Percentiles rank a stretch among this genome's conserved stretches.
Conservation (phyloP, 2,888 invertebrate species). For the Megalurothrips usitatus region DNA sequence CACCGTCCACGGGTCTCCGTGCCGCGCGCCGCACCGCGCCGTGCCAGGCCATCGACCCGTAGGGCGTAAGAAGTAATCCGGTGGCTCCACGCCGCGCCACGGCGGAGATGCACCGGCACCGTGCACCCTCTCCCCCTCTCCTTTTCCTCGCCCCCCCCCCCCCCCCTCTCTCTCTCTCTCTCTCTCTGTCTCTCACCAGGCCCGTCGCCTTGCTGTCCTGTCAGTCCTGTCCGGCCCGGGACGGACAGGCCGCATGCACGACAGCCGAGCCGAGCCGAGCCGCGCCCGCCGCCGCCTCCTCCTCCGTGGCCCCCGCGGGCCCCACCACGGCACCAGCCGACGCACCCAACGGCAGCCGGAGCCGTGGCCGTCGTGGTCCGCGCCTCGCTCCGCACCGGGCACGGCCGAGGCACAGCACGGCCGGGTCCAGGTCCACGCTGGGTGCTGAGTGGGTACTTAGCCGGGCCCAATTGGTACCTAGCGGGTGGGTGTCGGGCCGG, state of each 20-base stretch:
- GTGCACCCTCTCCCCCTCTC: not conserved
- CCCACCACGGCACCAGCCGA: too few relatives aligned
- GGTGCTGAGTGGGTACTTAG: constrained; percentile 25
- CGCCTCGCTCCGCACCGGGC: too few relatives aligned
- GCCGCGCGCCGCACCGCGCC: not conserved
- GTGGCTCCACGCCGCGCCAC: not conserved
- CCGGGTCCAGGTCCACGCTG: not conserved
- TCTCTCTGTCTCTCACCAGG: not conserved
- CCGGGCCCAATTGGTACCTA: constrained; percentile 20
- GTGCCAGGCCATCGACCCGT: not conserved
- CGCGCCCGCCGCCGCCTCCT: too few relatives aligned
- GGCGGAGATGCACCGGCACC: not conserved
- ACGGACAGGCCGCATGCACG: too few relatives aligned
- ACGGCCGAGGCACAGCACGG: too few relatives aligned
- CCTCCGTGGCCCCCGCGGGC: too few relatives aligned
- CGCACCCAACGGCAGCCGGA: too few relatives aligned
- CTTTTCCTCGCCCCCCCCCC: not conserved
- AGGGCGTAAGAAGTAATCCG: constrained; percentile 11
- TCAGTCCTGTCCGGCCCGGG: not conserved
- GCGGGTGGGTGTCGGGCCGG: constrained; percentile 5
- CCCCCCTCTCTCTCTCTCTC: not conserved
- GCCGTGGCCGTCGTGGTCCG: too few relatives aligned
- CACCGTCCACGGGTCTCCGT: too few relatives aligned
- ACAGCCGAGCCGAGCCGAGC: too few relatives aligned
- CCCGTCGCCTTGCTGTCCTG: not conserved